phyloP scores from a whole-genome alignment of 2,113 vertebrate species.

The Tychaedon coryphoeus region DNA sequence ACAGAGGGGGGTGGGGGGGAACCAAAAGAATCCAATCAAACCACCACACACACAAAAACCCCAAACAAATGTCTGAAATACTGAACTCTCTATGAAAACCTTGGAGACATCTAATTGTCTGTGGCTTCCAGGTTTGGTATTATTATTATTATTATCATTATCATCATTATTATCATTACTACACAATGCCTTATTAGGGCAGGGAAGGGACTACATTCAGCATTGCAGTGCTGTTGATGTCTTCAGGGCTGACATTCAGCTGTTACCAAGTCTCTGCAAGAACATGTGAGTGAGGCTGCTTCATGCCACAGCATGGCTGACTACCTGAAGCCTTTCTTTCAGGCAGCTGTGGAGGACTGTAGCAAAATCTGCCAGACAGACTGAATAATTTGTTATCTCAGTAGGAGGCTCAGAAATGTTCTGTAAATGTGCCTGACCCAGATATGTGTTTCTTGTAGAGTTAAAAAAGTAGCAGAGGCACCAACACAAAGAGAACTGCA shows the following conservation, averaged over 20 bases:
- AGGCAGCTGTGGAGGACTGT: not conserved
- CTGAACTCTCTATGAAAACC: not conserved
- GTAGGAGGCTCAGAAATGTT: not conserved
- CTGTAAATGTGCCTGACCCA: not conserved
- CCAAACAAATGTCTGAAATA: not conserved
- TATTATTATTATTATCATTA: no score
- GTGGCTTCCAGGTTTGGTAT: not conserved
- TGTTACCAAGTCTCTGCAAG: not conserved
- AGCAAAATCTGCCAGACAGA: not conserved
- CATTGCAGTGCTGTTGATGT: not conserved
- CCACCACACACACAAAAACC: no score
- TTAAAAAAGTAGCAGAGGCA: not conserved
- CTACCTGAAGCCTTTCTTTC: not conserved
- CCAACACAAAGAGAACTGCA: not conserved
- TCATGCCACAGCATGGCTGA: not conserved
- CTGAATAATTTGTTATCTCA: not conserved
- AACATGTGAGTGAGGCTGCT: not conserved
- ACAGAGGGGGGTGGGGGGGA: accelerated
- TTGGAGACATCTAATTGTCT: not conserved
- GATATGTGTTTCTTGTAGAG: not conserved
- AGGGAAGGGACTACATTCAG: not conserved
- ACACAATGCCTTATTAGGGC: not conserved
- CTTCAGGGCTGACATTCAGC: not conserved
- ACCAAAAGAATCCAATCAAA: not conserved
- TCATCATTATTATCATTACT: no score